Base-by-base conservation (phyloP, 2,797 vertebrate genomes). In the Chelon labrosus region DNA sequence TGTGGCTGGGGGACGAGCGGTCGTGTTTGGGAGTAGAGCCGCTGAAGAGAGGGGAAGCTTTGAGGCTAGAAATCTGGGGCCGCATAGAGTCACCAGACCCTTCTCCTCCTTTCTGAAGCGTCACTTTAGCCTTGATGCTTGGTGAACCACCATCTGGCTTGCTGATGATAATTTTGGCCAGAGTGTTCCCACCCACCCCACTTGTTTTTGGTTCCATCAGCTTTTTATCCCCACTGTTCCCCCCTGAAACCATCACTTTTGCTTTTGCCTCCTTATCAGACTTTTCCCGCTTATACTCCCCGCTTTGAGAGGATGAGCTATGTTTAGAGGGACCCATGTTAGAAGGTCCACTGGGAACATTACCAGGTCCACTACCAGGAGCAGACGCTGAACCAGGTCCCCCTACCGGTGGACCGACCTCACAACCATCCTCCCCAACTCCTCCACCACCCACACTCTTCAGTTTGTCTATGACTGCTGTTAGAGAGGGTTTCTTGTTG, bases 121-220 rank as follows among this genome's bases (percentile, higher is more conserved):
- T 97, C 66, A 98, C 97, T 94, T 99, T 99, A 89, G 97, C 96
- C 92, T 99, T 99, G 80, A 99, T 99, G 87, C 97, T 99, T 14
- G 98, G 98, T 58, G 98, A 99, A 10, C 97, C 97, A 7, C 98
- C 96, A 4, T 99, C 98, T 5, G 98, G 97, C 76, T 99, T 99
- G 88, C 98, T 99, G 77, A 99, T 99, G 74, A 99, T 99, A 37
- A 99, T 99, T 93, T 99, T 99, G 77, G 98, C 97, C 89, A 99
- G 94, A 61, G 97, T 96, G 0, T 96, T 97, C 57, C 96, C 95
- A 27, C 96, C 94, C 0, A 94, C 96, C 1, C 95, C 96, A 3
- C 96, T 95, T 1, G 87, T 88, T 92, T 98, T 99, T 35, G 96
- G 93, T 80, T 98, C 98, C 8, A 96, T 95, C 12, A 94, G 76